Percentiles rank a stretch among this genome's conserved stretches.
Conservation (phyloP, 2,888 invertebrate species). For the Trimorus sp. region DNA sequence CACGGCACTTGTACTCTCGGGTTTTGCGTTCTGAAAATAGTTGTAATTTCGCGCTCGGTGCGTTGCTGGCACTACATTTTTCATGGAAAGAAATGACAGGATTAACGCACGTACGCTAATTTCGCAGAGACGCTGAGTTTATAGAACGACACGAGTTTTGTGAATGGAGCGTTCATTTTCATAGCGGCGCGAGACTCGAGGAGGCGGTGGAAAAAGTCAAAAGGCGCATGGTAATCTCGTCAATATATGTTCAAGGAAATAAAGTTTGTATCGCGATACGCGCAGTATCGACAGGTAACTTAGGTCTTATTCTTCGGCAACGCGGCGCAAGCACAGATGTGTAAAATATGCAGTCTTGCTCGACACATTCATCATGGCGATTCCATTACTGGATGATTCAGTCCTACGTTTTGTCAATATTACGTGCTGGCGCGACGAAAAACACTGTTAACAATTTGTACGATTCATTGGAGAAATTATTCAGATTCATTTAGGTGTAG, state of each 20-base stretch:
- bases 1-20: no score
- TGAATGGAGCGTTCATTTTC: background rate
- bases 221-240: conserved; percentile 43
- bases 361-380: conserved; percentile 59
- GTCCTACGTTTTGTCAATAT: conserved; percentile 47
- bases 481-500: no score
- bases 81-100: no score
- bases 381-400: conserved; percentile 57
- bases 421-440: conserved; percentile 20
- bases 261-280: conserved; percentile 68
- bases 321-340: conserved; percentile 60
- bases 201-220: conserved; percentile 17
- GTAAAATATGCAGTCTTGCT: conserved; percentile 70
- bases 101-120: no score
- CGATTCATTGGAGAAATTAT: no score
- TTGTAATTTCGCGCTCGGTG: no score
- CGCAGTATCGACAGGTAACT: conserved; percentile 64
- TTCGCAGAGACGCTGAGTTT: no score
- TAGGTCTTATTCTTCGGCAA: conserved; percentile 55
- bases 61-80: no score
- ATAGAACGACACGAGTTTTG: background rate
- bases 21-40: no score
- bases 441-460: background rate
- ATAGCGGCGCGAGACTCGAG: no score
- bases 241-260: conserved; percentile 58